Evolutionary conservation across 2,888 invertebrate genomes (phyloP), one percentile per base, ranked within the genome.

Genomic region (Pasiphila rectangulata): DNA sequence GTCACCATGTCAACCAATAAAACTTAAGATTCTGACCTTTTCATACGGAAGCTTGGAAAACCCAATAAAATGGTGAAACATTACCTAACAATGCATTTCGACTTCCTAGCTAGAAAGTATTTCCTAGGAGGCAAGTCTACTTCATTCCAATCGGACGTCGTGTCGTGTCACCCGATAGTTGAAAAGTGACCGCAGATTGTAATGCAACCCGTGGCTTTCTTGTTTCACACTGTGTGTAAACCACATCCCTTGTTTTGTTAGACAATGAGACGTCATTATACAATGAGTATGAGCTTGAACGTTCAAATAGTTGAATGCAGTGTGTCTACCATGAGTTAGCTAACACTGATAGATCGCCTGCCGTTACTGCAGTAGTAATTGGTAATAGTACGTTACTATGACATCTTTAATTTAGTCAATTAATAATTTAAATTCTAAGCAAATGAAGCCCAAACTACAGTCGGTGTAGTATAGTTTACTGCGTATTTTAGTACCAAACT

Each of bases 161-260:
- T 34, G 34, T 25, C 34, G 25, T 34, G 42, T 19, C 25, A 45
- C 16, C 25, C 20, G 45, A 45, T 45, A 38, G 25, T 24, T 27
- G 25, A 39, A 38, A 32, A 38, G 19, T 45, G n/a, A 7, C 45
- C 34, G 3, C 39, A 34, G 25, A 25, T 32, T 40, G 46, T 23
- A 41, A 46, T 19, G 10, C 12, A 7, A 46, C 10, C 46, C 39
- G 17, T 13, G 12, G 41, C 41, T 41, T 36, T 47, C 36, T 38
- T 38, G 25, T 32, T 29, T 40, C 32, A 29, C 45, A n/a, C 29
- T 29, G 17, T 6, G 10, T n/a, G 29, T 29, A 20, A 16, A 35
- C 46, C 39, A 46, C 46, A 46, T 46, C 46, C 46, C 35, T 40
- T 46, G 20, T 40, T 23, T 13, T 39, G 16, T 1, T 3, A 15